Evolutionary conservation across 2,113 vertebrate species (phyloP), one percentile per base, ranked within the genome.

Genomic region (Phrynocephalus versicolor): DNA sequence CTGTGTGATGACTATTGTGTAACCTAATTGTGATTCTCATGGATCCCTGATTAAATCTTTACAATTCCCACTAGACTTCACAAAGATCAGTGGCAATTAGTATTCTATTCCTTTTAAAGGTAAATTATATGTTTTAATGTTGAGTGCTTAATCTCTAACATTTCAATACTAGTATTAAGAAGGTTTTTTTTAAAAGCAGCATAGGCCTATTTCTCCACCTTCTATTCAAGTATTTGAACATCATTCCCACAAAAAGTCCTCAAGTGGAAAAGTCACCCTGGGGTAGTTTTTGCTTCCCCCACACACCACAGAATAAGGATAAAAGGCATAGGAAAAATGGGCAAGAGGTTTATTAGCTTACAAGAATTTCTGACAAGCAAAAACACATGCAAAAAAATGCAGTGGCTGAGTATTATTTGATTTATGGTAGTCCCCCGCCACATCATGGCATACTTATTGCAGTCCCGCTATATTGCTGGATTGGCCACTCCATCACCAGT

Each of bases 11-110:
- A 67, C 1, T 3, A 8, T 80, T 83, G 73, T 60, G 37, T 73
- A 82, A 15, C 23, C 88, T 35, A 70, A 19, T 81, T 62, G 1
- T 19, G 78, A 0, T 88, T 88, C 33, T 21, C 1, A 76, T 81
- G 33, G 0, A 81, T 91, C 16, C 51, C 70, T 74, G 27, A 87
- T 75, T 88, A 91, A 82, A 88, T 18, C 35, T 33, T 85, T 87
- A 71, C 1, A 79, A 62, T 9, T 91, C 16, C n/a, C 7, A 39
- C 3, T 58, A 85, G 10, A 79, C 23, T 9, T 83, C 21, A 78
- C 14, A 81, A 81, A 87, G 35, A 55, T 1, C 57, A 62, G 65
- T 18, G 18, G 51, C 75, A 90, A 35, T 6, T 83, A 27, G 45
- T 81, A 21, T 2, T 3, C 0, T 89, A 18, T 19, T 75, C 45